Evolutionary conservation across 2,113 vertebrate species (phyloP).

Genomic region (Dasypus novemcinctus): DNA sequence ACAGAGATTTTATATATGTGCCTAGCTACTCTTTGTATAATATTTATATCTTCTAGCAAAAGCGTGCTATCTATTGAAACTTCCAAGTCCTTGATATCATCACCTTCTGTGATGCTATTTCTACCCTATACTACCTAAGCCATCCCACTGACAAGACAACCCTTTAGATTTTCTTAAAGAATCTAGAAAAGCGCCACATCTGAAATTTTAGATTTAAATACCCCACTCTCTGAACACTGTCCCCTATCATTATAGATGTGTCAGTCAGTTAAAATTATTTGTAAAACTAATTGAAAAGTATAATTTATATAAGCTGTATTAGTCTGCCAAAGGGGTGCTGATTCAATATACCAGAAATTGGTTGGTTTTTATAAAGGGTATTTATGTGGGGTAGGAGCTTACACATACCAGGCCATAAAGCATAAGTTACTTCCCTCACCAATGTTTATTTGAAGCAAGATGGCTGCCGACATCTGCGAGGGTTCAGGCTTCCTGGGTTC

Average conservation of each 20-base stretch:
- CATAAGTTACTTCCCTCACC: too few species aligned
- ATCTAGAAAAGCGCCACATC: background rate
- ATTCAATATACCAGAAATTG: too few species aligned
- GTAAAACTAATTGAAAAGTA: background rate
- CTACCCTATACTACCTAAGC: background rate
- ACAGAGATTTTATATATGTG: background rate
- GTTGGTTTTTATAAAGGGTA: too few species aligned
- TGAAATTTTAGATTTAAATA: background rate
- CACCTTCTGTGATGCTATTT: background rate
- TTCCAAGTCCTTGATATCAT: background rate
- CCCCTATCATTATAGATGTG: background rate
- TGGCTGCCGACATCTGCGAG: too few species aligned
- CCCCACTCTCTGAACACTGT: background rate
- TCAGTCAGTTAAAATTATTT: background rate
- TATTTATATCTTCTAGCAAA: background rate
- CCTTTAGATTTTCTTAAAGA: background rate
- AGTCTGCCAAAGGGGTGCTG: too few species aligned
- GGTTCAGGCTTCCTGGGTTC: too few species aligned
- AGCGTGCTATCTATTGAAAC: background rate
- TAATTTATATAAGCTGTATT: background rate
- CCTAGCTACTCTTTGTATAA: background rate
- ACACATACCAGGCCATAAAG: too few species aligned
- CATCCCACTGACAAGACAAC: background rate
- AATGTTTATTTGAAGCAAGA: too few species aligned
- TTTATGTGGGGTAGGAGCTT: too few species aligned